These are phyloP conservation scores for Aurelia aurita DNA, from an alignment of 30 jellyfish, hydroid and myxozoan species.

Conservation along the genomic window DNA sequence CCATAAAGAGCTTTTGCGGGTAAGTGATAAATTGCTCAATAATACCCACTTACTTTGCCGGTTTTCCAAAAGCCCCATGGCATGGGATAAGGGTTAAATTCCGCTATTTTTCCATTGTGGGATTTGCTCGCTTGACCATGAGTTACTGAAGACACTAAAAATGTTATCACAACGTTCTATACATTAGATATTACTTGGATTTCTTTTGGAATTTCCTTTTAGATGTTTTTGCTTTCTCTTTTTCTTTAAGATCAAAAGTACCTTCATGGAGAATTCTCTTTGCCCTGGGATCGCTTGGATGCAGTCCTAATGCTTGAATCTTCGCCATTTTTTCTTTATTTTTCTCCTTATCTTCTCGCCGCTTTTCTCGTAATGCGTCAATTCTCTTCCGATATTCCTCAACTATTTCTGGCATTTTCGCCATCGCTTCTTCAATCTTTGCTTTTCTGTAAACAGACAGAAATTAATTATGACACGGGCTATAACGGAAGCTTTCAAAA, in stretches of 20 bases:
- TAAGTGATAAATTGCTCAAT: too few species aligned
- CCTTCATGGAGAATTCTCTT: slow-evolving; percentile 66
- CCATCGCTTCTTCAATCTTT: slow-evolving; percentile 82
- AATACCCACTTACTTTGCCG: too few species aligned
- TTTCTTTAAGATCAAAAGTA: slow-evolving; percentile 21
- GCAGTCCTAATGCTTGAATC: slow-evolving; percentile 76
- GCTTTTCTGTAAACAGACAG: slow-evolving; percentile 52
- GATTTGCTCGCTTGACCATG: too few species aligned
- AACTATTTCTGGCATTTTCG: slow-evolving; percentile 87
- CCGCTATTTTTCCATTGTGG: too few species aligned
- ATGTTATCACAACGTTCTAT: too few species aligned
- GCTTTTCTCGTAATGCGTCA: slow-evolving; percentile 52
- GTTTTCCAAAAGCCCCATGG: too few species aligned
- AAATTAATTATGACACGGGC: not conserved
- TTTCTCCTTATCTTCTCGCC: slow-evolving; percentile 58
- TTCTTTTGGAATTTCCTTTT: slow-evolving; percentile 46
- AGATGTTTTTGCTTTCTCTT: slow-evolving; percentile 25
- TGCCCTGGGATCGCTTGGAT: slow-evolving; percentile 96
- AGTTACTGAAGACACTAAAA: too few species aligned
- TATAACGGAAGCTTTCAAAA: too few species aligned
- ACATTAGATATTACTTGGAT: not conserved
- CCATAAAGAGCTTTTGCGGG: too few species aligned
- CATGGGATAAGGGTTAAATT: too few species aligned
- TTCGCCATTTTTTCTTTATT: slow-evolving; percentile 56
- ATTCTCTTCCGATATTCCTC: slow-evolving; percentile 77